Evolutionary conservation across 2,113 vertebrate genomes (phyloP).

Genomic region (Myxocyprinus asiaticus): DNA sequence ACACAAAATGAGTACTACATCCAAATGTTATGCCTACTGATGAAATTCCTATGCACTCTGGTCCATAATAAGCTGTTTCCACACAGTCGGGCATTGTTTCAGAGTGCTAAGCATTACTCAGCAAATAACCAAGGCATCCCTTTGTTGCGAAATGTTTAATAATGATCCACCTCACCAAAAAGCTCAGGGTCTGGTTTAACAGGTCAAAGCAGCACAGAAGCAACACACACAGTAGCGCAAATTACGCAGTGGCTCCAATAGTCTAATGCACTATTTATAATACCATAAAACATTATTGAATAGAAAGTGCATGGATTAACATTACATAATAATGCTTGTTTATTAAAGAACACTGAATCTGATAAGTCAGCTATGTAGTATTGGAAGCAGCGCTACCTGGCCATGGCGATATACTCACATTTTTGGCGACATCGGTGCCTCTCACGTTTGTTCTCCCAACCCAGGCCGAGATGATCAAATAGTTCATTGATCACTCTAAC

Average conservation of each 20-base stretch:
- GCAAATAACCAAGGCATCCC: background rate
- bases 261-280: background rate
- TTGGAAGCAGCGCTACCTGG: constrained; percentile 38
- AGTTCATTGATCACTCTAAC: background rate
- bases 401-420: constrained; percentile 44
- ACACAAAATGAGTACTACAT: constrained; percentile 6
- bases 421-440: constrained; percentile 22
- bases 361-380: background rate
- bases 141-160: too few species aligned
- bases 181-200: too few species aligned
- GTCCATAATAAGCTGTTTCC: background rate
- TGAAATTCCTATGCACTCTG: background rate
- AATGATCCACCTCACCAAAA: too few species aligned
- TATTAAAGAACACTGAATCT: background rate
- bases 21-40: constrained; percentile 6
- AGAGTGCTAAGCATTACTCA: background rate
- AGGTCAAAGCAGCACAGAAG: too few species aligned
- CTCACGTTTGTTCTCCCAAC: constrained; percentile 21
- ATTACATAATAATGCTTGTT: background rate
- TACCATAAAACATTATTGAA: background rate
- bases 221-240: too few species aligned
- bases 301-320: background rate
- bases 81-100: background rate
- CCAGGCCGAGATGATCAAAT: background rate
- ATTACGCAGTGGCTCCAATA: background rate